Conservation (phyloP, 2,888 invertebrate species). For the Drosophila bunnanda region DNA sequence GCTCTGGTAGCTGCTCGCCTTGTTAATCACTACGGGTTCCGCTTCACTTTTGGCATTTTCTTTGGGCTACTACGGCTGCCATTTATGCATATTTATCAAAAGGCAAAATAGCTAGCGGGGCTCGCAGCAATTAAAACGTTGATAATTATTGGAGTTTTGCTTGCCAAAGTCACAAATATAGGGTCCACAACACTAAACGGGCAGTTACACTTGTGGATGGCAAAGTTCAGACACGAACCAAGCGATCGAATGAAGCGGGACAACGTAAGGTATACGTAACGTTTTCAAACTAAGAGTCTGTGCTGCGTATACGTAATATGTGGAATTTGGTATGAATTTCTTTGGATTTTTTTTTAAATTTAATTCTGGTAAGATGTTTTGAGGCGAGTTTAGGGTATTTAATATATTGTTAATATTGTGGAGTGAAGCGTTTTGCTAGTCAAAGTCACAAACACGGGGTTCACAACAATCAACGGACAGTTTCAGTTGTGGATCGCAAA, state of each 20-base stretch:
- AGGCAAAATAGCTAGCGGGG: conserved; percentile 34
- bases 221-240: conserved; percentile 20
- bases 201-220: conserved; percentile 27
- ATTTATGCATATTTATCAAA: conserved; percentile 29
- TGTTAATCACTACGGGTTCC: conserved; percentile 34
- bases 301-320: conserved; percentile 5
- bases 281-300: not conserved
- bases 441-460: no score
- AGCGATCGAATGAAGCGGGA: conserved; percentile 15
- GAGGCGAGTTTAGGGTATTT: no score
- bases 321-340: not conserved
- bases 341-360: not conserved
- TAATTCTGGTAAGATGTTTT: not conserved
- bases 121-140: conserved; percentile 31
- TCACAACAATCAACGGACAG: no score
- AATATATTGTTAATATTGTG: no score
- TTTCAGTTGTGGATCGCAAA: no score
- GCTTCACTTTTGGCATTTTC: conserved; percentile 47
- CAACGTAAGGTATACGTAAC: conserved; percentile 5
- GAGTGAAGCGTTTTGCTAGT: no score
- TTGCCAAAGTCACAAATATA: not conserved
- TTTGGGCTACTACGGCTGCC: conserved; percentile 21
- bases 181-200: not conserved
- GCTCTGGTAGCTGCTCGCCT: conserved; percentile 41
- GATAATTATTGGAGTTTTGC: conserved; percentile 25